Percentiles rank a stretch among this genome's conserved stretches.
phyloP scores from a whole-genome alignment of 2,113 vertebrate species.

The Clinocottus analis region DNA sequence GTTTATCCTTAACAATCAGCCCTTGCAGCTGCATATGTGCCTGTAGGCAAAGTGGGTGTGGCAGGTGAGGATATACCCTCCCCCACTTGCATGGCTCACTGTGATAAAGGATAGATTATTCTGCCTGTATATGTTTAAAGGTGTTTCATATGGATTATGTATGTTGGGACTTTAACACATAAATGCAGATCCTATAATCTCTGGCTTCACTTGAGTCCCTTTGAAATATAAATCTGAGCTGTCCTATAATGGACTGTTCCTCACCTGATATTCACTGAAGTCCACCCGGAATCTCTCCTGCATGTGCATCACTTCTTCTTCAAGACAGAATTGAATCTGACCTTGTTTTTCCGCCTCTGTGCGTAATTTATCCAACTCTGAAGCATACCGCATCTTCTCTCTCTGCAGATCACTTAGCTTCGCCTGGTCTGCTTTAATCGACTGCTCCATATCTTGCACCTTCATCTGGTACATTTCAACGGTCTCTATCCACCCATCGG shows the following conservation, averaged over 20 bases:
- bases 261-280: slow-evolving; percentile 88
- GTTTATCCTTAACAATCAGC: not conserved
- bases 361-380: slow-evolving; percentile 84
- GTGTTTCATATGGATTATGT: not conserved
- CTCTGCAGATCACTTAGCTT: slow-evolving; percentile 83
- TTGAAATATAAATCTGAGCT: not conserved
- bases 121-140: not conserved
- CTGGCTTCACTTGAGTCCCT: not conserved
- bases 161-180: not conserved
- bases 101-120: not conserved
- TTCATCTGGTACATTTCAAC: slow-evolving; percentile 88
- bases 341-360: slow-evolving; percentile 83
- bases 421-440: slow-evolving; percentile 81
- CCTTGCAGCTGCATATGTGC: slow-evolving; percentile 27
- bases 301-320: slow-evolving; percentile 86
- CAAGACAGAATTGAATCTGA: slow-evolving; percentile 83
- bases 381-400: slow-evolving; percentile 83
- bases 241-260: not conserved
- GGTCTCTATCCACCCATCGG: slow-evolving; percentile 86
- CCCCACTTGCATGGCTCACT: slow-evolving; percentile 6
- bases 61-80: slow-evolving; percentile 44
- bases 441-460: slow-evolving; percentile 86
- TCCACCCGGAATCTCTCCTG: slow-evolving; percentile 84
- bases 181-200: not conserved
- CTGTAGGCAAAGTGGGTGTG: slow-evolving; percentile 73